A percentile compares a stretch with the other conserved stretches of the same genome.
Evolutionary conservation across 2,797 vertebrate genomes (phyloP).

Genomic region (Atherinosoma microstoma): DNA sequence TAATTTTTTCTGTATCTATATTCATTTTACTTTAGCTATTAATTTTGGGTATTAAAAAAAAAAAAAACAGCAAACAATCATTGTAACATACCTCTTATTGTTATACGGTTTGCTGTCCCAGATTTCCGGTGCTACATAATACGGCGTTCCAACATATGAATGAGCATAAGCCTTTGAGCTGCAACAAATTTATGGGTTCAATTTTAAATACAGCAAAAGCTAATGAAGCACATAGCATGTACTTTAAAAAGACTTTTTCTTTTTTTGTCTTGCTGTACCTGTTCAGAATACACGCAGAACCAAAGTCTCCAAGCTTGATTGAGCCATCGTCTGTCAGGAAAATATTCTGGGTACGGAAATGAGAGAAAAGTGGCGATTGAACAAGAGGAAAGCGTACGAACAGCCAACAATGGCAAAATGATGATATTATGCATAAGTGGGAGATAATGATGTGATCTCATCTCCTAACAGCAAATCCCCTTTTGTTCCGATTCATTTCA

Average conservation of each 20-base stretch:
- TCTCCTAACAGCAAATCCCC: constrained; percentile 37
- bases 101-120: constrained; percentile 96
- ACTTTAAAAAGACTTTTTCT: background rate
- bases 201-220: background rate
- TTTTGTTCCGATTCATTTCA: constrained; percentile 44
- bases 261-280: constrained; percentile 76
- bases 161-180: constrained; percentile 89
- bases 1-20: no score
- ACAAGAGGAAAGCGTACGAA: constrained; percentile 31
- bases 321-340: constrained; percentile 89
- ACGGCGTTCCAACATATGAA: constrained; percentile 93
- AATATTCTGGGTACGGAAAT: constrained; percentile 86
- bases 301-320: constrained; percentile 95
- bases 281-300: constrained; percentile 90
- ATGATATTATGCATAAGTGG: constrained; percentile 32
- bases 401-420: constrained; percentile 13
- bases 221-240: constrained; percentile 3
- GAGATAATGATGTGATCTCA: constrained; percentile 27
- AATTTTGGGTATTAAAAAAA: no score
- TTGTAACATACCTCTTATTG: constrained; percentile 90
- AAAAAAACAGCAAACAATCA: background rate
- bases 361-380: constrained; percentile 40
- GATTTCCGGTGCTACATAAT: constrained; percentile 95
- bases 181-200: constrained; percentile 18
- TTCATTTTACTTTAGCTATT: no score